phyloP scores from a whole-genome alignment of 1,140 invertebrate species.

The Rhynchophorus ferrugineus region DNA sequence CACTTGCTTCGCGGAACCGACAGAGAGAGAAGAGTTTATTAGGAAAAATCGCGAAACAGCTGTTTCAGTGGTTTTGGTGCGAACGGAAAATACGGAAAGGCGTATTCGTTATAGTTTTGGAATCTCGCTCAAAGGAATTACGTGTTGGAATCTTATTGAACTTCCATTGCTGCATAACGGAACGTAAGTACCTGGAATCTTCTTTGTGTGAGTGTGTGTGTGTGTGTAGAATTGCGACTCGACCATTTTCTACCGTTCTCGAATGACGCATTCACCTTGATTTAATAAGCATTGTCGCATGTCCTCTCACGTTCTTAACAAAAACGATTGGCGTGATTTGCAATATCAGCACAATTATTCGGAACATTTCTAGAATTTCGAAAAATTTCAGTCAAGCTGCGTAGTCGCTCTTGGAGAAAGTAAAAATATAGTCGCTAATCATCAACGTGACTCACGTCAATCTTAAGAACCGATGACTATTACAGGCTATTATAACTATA shows the following conservation, averaged over 20 bases:
- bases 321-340: neutral
- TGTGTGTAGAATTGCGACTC: neutral
- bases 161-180: too few species aligned
- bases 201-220: neutral
- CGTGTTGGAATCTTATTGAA: too few species aligned
- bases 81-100: too few species aligned
- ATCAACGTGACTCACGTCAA: too few species aligned
- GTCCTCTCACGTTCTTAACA: neutral
- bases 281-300: neutral
- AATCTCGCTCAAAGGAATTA: too few species aligned
- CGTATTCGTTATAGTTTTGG: too few species aligned
- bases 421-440: too few species aligned
- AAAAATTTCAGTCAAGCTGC: too few species aligned
- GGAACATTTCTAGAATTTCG: neutral
- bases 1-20: conserved; percentile 7
- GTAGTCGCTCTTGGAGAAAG: too few species aligned
- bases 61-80: neutral
- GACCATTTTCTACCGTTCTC: neutral
- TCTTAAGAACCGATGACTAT: too few species aligned
- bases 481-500: too few species aligned
- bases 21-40: neutral
- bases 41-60: neutral
- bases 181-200: neutral
- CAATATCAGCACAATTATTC: neutral
- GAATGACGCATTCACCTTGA: neutral